Conservation (phyloP, 2,888 invertebrate genomes). For the Rhagophthalmus giganteus region DNA sequence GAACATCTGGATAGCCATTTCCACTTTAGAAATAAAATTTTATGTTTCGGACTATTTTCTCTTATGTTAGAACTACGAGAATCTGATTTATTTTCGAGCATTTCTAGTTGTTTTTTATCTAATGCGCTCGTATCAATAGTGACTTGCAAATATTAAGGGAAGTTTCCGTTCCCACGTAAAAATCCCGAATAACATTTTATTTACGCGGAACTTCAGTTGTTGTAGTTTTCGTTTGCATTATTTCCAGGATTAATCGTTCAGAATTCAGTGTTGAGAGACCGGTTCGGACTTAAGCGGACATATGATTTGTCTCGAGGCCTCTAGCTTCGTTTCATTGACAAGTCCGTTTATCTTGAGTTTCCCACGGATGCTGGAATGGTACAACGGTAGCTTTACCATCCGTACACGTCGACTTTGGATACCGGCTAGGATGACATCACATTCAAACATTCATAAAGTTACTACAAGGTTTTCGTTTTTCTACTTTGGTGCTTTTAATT, state of each 20-base stretch:
- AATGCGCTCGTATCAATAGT: too few relatives aligned
- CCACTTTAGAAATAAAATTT: slow-evolving; percentile 26
- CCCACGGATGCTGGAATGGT: slow-evolving; percentile 42
- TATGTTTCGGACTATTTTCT: slow-evolving; percentile 13
- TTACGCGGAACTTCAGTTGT: slow-evolving; percentile 10
- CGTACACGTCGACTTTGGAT: slow-evolving; percentile 40
- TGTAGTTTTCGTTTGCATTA: slow-evolving; percentile 19
- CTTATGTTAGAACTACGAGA: background rate
- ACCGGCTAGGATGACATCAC: slow-evolving; percentile 38
- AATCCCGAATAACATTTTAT: slow-evolving; percentile 3
- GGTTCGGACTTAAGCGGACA: slow-evolving; percentile 31
- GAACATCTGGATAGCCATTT: slow-evolving; percentile 33
- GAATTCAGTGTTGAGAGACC: slow-evolving; percentile 31
- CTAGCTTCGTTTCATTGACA: slow-evolving; percentile 40
- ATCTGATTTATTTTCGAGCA: too few relatives aligned
- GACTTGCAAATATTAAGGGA: too few relatives aligned
- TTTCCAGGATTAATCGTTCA: slow-evolving; percentile 24
- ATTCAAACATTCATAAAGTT: slow-evolving; percentile 27
- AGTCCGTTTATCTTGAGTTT: slow-evolving; percentile 43
- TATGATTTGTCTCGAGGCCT: slow-evolving; percentile 37
- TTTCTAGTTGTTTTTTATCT: too few relatives aligned
- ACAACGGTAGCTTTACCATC: slow-evolving; percentile 40
- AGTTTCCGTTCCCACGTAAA: too few relatives aligned
- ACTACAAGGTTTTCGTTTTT: slow-evolving; percentile 2
- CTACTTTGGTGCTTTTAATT: background rate